A percentile compares a stretch with the other conserved stretches of the same genome.
These are phyloP conservation scores for Isichthys henryi DNA, from an alignment of 2,113 vertebrate genomes.

Conservation along the genomic window DNA sequence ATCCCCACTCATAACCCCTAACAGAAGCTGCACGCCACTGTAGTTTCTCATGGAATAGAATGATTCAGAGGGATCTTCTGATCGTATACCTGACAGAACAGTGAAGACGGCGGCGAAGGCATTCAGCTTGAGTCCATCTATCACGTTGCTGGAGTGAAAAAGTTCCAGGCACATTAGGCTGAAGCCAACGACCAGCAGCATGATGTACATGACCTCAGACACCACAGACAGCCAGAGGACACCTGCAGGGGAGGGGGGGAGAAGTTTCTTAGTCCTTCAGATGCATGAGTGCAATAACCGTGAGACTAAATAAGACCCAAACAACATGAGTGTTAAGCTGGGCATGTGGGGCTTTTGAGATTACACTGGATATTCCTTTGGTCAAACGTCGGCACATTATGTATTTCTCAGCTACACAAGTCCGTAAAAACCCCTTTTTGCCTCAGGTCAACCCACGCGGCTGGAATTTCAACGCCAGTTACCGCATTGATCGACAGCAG, in stretches of 20 bases:
- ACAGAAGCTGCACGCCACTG: too few species aligned
- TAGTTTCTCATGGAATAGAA: neutral
- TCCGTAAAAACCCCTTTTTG: neutral
- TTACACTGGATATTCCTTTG: neutral
- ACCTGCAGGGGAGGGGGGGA: slow-evolving; percentile 61
- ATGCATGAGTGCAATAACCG: neutral
- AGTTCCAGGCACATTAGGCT: slow-evolving; percentile 94
- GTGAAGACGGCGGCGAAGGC: slow-evolving; percentile 96
- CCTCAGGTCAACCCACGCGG: neutral
- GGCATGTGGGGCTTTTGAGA: neutral
- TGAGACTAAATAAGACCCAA: neutral
- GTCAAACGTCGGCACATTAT: neutral
- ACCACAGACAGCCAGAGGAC: slow-evolving; percentile 90
- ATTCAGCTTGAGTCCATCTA: slow-evolving; percentile 92
- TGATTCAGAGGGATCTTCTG: neutral
- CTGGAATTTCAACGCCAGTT: neutral
- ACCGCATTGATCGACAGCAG: neutral
- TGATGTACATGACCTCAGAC: slow-evolving; percentile 86
- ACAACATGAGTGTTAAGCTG: neutral
- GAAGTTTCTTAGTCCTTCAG: neutral
- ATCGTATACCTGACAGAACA: slow-evolving; percentile 79
- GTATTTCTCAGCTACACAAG: neutral
- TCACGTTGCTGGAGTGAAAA: slow-evolving; percentile 83
- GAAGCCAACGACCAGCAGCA: slow-evolving; percentile 86
- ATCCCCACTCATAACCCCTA: neutral